Base-by-base conservation (phyloP, 2,797 vertebrate species). In the Betta splendens region DNA sequence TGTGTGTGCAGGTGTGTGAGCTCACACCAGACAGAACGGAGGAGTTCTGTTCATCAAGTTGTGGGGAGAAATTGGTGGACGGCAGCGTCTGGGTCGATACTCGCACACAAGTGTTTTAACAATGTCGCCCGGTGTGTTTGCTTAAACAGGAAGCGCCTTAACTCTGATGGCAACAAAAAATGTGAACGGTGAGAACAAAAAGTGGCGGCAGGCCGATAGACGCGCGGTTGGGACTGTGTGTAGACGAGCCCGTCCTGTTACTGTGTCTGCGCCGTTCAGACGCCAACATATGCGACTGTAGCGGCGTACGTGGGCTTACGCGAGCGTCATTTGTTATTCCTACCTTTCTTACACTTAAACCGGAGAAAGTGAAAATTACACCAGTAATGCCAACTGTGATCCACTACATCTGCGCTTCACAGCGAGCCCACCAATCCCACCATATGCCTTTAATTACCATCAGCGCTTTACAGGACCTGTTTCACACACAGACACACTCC, bases 361-460 rank as follows among this genome's bases (percentile, higher is more conserved):
- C 51, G 87, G 75, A 80, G 81, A 90, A 93, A 87, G 77, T 83
- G 79, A 80, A 81, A 82, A 84, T 77, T 69, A 83, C 72, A 84
- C 84, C 85, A 77, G 85, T 90, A 92, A 92, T 89, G 89, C 90
- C 90, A 91, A 90, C 91, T 93, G 89, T 94, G 93, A 95, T 95
- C 91, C 90, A 72, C 89, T 92, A 89, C 93, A 94, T 96, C 93
- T 94, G 93, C 40, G 82, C 88, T 89, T 91, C 92, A 84, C 85
- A 89, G 88, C 85, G 70, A 87, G 93, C 52, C 88, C 88, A 82
- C 87, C 82, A 75, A 81, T 89, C 89, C 89, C 88, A 85, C 93
- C 95, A 93, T 95, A 95, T 95, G 95, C 91, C 93, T 95, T 96
- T 94, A 95, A 96, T 96, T 94, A 94, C 91, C 90, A 84, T 93